Base-by-base conservation (phyloP, 2,888 invertebrate species). In the Rapana venosa region DNA sequence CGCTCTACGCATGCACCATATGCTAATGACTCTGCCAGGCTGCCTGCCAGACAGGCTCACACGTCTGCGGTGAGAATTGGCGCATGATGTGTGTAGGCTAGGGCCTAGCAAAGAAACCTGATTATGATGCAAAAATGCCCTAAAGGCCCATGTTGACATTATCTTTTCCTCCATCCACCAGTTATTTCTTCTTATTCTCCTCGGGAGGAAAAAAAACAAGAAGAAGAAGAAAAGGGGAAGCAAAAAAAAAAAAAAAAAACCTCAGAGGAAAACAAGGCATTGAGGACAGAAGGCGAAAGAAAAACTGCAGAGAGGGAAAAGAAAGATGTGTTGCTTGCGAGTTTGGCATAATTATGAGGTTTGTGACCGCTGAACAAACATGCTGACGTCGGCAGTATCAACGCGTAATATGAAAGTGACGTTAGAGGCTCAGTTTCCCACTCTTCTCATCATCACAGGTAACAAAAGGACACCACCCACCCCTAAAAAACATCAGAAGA, bases 1-100 rank as follows among this genome's bases (percentile, higher is more conserved):
- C 86, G 86, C 86, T 86, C 66, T n/a, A 66, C 86, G 86, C 86
- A 86, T 86, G 86, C 86, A 66, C 86, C 86, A 2, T 85, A 85
- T 86, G 86, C 61, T 86, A 86, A 86, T 86, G 86, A 66, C 15
- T 86, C 66, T 86, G 22, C 58, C 86, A 47, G 61, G 32, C 86
- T 86, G 85, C 6, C n/a, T 74, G 4, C 1, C 26, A 30, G 77
- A 22, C 66, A 47, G 47, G 66, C 32, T n/a, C 32, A 79, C 32
- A 79, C 79, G 79, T 17, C 79, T 20, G 35, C 15, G 79, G 79
- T 17, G 79, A 83, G 81, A 83, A 83, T 47, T 83, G 47, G 86
- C 22, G 20, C 61, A 15, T 61, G 86, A 86, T 86, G 61, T 83
- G n/a, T 11, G 20, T 79, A 47, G 47, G 47, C 47, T 47, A 47